Conservation (phyloP, 1,140 invertebrate genomes). For the Agraylea sexmaculata region DNA sequence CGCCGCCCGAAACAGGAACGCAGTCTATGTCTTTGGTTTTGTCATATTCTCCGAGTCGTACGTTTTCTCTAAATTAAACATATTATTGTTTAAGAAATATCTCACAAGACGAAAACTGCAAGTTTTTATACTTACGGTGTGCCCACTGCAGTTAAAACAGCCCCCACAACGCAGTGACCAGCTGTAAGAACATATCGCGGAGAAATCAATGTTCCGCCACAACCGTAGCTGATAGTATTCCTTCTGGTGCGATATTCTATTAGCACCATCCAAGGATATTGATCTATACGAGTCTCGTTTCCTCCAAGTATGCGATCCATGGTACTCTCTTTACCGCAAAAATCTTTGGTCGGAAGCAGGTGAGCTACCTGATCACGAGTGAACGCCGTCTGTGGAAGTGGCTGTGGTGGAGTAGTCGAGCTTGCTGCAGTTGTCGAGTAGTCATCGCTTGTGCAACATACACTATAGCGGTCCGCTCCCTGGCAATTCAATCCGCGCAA, state of each 20-base stretch:
- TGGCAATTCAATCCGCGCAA: conserved; percentile 1
- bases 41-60: conserved; percentile 42
- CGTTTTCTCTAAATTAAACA: conserved; percentile 23
- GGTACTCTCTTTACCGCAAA: conserved; percentile 25
- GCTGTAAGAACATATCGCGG: conserved; percentile 30
- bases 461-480: neutral
- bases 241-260: conserved; percentile 36
- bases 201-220: conserved; percentile 31
- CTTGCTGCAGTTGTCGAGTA: neutral
- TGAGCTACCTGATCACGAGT: neutral
- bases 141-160: conserved; percentile 14
- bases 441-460: neutral
- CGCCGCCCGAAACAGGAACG: conserved; percentile 24
- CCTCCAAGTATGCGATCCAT: conserved; percentile 44
- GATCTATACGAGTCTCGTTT: conserved; percentile 38
- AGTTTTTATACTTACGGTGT: conserved; percentile 25
- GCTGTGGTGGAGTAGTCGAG: neutral
- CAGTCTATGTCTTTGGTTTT: conserved; percentile 29
- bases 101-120: no score
- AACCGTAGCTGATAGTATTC: conserved; percentile 15
- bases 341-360: conserved; percentile 15
- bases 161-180: conserved; percentile 28
- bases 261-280: conserved; percentile 50
- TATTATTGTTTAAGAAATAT: neutral
- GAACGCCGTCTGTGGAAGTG: neutral